Evolutionary conservation across 2,797 vertebrate species (phyloP), one percentile per base, ranked within the genome.

Genomic region (Zalophus californianus): DNA sequence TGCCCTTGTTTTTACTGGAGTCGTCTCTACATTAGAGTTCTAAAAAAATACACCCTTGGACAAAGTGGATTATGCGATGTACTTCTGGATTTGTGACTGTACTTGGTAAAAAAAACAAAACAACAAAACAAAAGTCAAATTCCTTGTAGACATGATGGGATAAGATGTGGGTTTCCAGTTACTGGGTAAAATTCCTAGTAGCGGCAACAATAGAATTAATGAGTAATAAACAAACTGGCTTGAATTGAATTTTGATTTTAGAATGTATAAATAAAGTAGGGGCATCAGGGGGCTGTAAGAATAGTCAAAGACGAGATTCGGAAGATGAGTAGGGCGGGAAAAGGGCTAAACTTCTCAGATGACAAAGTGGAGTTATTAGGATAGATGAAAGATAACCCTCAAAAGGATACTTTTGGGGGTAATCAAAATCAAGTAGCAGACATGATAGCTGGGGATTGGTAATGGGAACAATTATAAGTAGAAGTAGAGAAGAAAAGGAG

Each of bases 351-450:
- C 48, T 62, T 72, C 18, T 83, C 38, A 89, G 44, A 66, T 9
- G 38, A 90, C 52, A 27, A 93, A 66, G n/a, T 48, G 14, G 7
- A 35, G 32, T 70, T 77, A 75, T 73, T 35, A 54, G 58, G 18
- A 84, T 20, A 60, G 13, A 62, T 87, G 60, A 64, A 83, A 80
- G 88, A 80, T 77, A 75, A 60, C 29, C 15, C 38, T 48, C 48
- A 11, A 92, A 75, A 70, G 54, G 29, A 60, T 25, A 78, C 27
- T 66, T 86, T 82, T 6, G 2, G 23, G 16, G 38, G 79, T 79
- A 93, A 82, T 93, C 23, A 93, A 92, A 91, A 82, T 92, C 58
- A 88, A 96, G 73, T 32, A 75, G n/a, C 52, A 87, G 66, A 78
- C 66, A 80, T 21, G 54, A 86, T 16, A 73, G 72, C 7, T 72